A percentile compares a stretch with the other conserved stretches of the same genome.
phyloP scores from a whole-genome alignment of 2,888 invertebrate genomes.

The Meganola albula region DNA sequence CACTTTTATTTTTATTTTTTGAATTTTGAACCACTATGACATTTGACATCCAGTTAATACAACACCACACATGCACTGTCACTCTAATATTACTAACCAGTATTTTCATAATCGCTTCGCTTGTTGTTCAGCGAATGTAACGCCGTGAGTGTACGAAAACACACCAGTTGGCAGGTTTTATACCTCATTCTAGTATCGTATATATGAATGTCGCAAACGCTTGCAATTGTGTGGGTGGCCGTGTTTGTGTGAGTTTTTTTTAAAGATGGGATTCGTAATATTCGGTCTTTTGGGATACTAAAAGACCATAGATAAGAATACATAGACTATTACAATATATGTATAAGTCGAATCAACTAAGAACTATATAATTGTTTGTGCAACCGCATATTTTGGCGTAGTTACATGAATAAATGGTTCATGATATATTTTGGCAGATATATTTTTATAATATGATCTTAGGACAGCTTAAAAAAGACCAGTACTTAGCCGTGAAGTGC shows the following conservation, averaged over 20 bases:
- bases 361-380: no score
- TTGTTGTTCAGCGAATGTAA: slow-evolving; percentile 66
- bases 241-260: slow-evolving; percentile 37
- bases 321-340: no score
- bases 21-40: slow-evolving; percentile 10
- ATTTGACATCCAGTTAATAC: slow-evolving; percentile 20
- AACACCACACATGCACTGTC: slow-evolving; percentile 26
- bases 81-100: slow-evolving; percentile 59
- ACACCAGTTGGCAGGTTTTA: slow-evolving; percentile 50
- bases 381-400: no score
- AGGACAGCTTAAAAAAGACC: no score
- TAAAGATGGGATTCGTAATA: slow-evolving; percentile 25
- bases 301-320: no score
- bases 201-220: slow-evolving; percentile 65
- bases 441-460: no score
- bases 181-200: slow-evolving; percentile 58
- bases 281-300: not conserved
- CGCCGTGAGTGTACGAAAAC: slow-evolving; percentile 57
- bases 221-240: slow-evolving; percentile 48
- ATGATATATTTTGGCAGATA: no score
- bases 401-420: no score
- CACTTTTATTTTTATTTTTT: slow-evolving; percentile 6
- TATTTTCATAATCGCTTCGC: slow-evolving; percentile 73
- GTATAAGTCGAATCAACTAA: no score
- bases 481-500: no score